phyloP scores from a whole-genome alignment of 92 coral and sea anemone species.

The Epizoanthus illoricatus region DNA sequence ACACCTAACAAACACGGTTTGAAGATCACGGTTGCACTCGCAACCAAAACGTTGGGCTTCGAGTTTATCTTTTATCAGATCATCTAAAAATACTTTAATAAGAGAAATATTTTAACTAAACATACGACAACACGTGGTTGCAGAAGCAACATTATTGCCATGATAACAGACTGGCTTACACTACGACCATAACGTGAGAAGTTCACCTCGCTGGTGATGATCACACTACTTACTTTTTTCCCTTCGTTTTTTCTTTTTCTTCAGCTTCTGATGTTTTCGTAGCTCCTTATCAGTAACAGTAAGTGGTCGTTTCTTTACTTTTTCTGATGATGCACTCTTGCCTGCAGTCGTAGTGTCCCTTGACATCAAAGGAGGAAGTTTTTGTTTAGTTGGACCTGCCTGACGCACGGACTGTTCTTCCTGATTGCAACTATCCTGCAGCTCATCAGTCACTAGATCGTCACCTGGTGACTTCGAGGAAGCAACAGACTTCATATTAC shows the following conservation, averaged over 20 bases:
- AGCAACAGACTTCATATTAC: neutral
- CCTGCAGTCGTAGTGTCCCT: neutral
- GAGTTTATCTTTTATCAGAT: too few relatives aligned
- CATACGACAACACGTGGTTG: too few relatives aligned
- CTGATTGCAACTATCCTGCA: neutral
- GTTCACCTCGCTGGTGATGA: too few relatives aligned
- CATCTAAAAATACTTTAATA: too few relatives aligned
- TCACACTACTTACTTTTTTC: constrained; percentile 59
- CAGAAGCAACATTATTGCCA: too few relatives aligned
- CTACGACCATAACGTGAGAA: too few relatives aligned
- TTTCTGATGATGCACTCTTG: neutral
- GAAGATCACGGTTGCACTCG: too few relatives aligned
- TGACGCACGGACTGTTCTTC: neutral
- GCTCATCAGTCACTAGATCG: neutral
- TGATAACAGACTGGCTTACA: too few relatives aligned
- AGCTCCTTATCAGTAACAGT: constrained; percentile 58
- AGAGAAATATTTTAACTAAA: too few relatives aligned
- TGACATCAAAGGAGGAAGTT: neutral
- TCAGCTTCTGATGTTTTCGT: constrained; percentile 49
- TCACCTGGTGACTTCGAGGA: neutral
- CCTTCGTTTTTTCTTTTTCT: constrained; percentile 70
- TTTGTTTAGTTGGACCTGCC: neutral
- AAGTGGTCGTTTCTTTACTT: constrained; percentile 44
- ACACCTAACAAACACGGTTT: too few relatives aligned
- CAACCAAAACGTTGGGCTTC: too few relatives aligned